Evolutionary conservation across 2,797 vertebrate species (phyloP).

Genomic region (Luscinia luscinia): DNA sequence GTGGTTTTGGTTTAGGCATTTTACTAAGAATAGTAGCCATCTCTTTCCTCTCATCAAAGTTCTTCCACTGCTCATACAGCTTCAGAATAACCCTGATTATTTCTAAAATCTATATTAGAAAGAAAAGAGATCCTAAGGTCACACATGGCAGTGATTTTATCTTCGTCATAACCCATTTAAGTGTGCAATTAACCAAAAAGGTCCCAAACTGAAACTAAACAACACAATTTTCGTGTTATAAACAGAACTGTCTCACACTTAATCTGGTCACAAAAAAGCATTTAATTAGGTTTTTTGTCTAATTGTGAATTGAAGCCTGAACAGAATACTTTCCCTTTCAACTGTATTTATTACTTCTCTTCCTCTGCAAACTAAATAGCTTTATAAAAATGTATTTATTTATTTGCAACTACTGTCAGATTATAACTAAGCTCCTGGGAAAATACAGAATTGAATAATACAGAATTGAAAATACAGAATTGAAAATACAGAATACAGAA

Average conservation of each 20-base stretch:
- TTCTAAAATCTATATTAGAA: conserved; percentile 91
- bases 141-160: background rate
- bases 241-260: background rate
- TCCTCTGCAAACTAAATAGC: background rate
- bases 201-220: background rate
- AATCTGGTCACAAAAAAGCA: background rate
- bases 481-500: no score
- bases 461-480: no score
- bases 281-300: background rate
- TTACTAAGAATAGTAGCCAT: conserved; percentile 96
- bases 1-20: conserved; percentile 99
- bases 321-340: background rate
- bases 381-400: background rate
- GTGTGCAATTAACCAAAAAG: background rate
- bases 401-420: background rate
- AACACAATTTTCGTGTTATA: background rate
- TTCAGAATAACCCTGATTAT: conserved; percentile 99
- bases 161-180: background rate
- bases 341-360: background rate
- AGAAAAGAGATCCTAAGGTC: conserved; percentile 1
- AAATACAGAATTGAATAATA: background rate
- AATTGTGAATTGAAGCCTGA: background rate
- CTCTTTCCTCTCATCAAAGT: conserved; percentile 98
- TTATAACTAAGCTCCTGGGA: background rate
- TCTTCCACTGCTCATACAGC: conserved; percentile 99